Base-by-base conservation (phyloP, 2,113 vertebrate species). In the Megaceryle torquata region DNA sequence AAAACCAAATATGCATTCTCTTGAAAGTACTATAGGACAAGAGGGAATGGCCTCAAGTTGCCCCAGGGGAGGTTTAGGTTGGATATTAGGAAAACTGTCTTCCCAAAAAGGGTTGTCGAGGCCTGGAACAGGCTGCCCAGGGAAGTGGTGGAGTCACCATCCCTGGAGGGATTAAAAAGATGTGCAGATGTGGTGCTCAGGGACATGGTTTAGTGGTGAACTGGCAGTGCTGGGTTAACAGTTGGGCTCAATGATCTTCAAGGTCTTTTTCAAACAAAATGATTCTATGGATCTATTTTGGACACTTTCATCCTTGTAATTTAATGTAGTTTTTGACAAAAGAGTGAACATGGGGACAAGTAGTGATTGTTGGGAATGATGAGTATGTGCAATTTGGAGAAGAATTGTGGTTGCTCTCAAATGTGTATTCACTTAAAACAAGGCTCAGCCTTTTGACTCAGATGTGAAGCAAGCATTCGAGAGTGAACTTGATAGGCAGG, bases 291-390 rank as follows among this genome's bases (percentile, higher is more conserved):
- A 41, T 64, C 17, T 28, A 8, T 31, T 53, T 28, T 43, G n/a
- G 61, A 35, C 13, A 5, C 51, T 95, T 92, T 79, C 6, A 39
- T 20, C 17, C 18, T 50, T 1, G 2, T 54, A 41, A 75, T 74
- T 83, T 57, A 43, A 43, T n/a, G 24, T n/a, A 3, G 8, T 28
- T 88, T 83, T 51, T 82, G 19, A 67, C 31, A 79, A 63, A 75
- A 15, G 1, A 21, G 25, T 37, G 54, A 60, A 44, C 11, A 2
- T 25, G n/a, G 33, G 41, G 28, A 87, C 64, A 76, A 50, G 19
- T 3, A 53, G 15, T 10, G 70, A 17, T 61, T 3, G 0, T 61
- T 1, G 50, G 31, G 2, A 37, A 20, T 80, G 83, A 65, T 0
- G 0, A 67, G 25, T 63, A 20, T 19, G 15, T 85, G 67, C 56